Evolutionary conservation across 2,888 invertebrate species (phyloP), one percentile per base, ranked within the genome.

Genomic region (Tipula lateralis): DNA sequence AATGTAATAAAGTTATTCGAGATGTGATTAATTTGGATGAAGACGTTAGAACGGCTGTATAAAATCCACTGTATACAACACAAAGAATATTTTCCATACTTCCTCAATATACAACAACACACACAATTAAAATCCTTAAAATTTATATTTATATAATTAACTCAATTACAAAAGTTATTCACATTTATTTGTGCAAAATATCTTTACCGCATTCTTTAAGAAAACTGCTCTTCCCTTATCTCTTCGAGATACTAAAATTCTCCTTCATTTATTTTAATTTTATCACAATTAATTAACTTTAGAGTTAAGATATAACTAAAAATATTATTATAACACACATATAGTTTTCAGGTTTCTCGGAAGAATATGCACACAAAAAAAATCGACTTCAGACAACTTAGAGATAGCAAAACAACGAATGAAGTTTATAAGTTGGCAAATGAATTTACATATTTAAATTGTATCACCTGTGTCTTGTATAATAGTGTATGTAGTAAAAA

Each of bases 281-380:
- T 66, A 66, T 66, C 66, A 66, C 66, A 66, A 66, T 66, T 66
- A 66, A 66, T 66, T 66, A 66, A 66, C 24, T 66, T 66, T 66
- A 66, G 19, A 66, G 66, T 50, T 50, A 50, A 50, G 44, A 50
- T 50, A 50, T 16, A 50, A 50, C 66, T 66, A 66, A 66, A 66
- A 19, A 24, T 66, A 66, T 24, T 66, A 66, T 24, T 9, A 66
- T 24, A 66, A 66, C 66, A 66, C 3, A 32, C 3, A 32, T 32
- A 32, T 32, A 32, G 32, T 32, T 32, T 5, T 39, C n/a, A n/a
- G n/a, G n/a, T n/a, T n/a, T n/a, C n/a, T n/a, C n/a, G n/a, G n/a
- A 39, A 39, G 13, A 39, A 9, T 39, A 13, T 39, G 13, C 0
- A 39, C 4, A 13, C 13, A 39, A 39, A 39, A 3, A 32, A 39